Conservation (phyloP, 2,888 invertebrate species). For the Eristalis intricaria region DNA sequence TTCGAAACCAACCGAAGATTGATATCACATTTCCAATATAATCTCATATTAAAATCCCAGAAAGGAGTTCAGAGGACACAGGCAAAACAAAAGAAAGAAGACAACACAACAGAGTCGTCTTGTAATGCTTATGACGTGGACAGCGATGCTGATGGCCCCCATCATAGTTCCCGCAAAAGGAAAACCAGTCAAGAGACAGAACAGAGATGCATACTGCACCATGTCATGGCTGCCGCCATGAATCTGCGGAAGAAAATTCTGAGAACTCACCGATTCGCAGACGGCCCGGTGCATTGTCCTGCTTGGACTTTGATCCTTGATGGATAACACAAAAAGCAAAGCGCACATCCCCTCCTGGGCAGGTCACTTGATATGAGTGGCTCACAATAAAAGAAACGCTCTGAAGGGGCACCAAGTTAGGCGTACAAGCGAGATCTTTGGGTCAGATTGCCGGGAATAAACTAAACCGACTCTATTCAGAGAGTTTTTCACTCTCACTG, state of each 20-base stretch:
- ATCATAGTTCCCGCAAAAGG: background rate
- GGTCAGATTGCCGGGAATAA: constrained; percentile 55
- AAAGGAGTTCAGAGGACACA: constrained; percentile 19
- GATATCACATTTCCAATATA: constrained; percentile 72
- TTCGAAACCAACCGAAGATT: constrained; percentile 44
- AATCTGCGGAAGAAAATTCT: background rate
- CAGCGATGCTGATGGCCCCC: background rate
- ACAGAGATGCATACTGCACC: background rate
- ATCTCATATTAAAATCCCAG: constrained; percentile 70
- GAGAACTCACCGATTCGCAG: background rate
- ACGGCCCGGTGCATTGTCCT: background rate
- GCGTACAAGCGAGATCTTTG: background rate
- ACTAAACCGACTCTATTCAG: background rate
- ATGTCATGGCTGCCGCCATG: background rate
- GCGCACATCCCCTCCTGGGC: too few species aligned
- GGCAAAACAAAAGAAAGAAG: background rate
- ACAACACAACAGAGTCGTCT: background rate
- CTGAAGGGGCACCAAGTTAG: background rate
- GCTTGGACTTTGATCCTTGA: background rate
- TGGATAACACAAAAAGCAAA: background rate
- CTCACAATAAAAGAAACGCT: background rate
- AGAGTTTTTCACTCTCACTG: background rate
- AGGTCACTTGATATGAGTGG: background rate
- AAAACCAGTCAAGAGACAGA: background rate
- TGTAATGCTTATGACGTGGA: background rate